Base-by-base conservation (phyloP, 2,888 invertebrate genomes). In the Nesidiocoris tenuis region DNA sequence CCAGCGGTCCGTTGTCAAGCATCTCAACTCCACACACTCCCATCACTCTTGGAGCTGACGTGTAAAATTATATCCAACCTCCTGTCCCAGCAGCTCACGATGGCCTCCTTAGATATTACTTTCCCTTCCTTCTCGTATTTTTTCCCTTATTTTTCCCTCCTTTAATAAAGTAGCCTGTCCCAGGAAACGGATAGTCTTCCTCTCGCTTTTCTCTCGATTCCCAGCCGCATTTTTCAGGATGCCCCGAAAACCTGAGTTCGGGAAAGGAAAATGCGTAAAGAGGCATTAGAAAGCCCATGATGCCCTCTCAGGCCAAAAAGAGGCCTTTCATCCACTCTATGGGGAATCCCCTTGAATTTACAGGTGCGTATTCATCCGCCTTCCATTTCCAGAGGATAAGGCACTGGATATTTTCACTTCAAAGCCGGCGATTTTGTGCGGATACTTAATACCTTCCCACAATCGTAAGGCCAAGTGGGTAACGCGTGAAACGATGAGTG, bases 81-180 rank as follows among this genome's bases (percentile, higher is more conserved):
- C 39, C 12, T 39, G 12, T n/a, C n/a, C n/a, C n/a, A n/a, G n/a
- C 70, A 61, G 19, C 22, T 17, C 61, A 54, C n/a, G 72, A 72
- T 72, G 72, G 61, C 72, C 72, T 63, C 72, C 72, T 72, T 63
- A 72, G 72, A 72, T 72, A 72, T 72, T 72, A 72, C 72, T 72
- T 72, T 39, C 18, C 57, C 63, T 63, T 61, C 61, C 54, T 59
- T 7, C 39, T 39, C 39, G 39, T 39, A 39, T 39, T 39, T 39
- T 39, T 39, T 39, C n/a, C n/a, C 17, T 59, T n/a, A 59, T 59
- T 59, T 59, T 19, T n/a, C n/a, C n/a, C 59, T 59, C 18, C 7
- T 72, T 72, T 72, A 72, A 72, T 72, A 63, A 72, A 72, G 72
- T 72, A 61, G 72, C 5, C 72, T 72, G 63, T 72, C 72, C 39